These are phyloP conservation scores for Microplitis demolitor DNA, from an alignment of 1,140 invertebrate species.

Conservation along the genomic window DNA sequence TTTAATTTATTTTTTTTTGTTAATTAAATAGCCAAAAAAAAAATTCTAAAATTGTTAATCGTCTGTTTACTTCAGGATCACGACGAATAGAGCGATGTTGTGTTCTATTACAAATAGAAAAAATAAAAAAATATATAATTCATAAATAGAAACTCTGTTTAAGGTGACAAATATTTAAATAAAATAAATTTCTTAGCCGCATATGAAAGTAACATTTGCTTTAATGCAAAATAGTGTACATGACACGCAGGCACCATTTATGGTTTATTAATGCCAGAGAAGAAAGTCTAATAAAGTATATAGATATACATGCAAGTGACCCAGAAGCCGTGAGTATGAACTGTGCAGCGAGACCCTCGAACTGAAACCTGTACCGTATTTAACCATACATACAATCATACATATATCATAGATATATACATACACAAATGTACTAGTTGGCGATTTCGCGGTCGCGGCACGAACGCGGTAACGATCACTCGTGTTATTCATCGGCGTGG, in stretches of 20 bases:
- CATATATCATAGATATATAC: neutral
- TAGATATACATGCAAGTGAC: neutral
- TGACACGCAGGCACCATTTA: slow-evolving; percentile 5
- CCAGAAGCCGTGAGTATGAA: neutral
- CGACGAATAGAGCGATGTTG: too few species aligned
- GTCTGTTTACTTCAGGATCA: too few species aligned
- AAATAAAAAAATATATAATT: too few species aligned
- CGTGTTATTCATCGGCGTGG: slow-evolving; percentile 15
- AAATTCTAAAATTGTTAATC: too few species aligned
- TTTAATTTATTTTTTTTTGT: too few species aligned
- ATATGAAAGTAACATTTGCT: neutral
- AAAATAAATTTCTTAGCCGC: neutral
- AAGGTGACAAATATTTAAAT: too few species aligned
- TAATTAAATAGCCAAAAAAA: too few species aligned
- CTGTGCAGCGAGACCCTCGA: neutral
- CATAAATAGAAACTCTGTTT: too few species aligned
- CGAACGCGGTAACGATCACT: slow-evolving; percentile 16
- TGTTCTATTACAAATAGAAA: too few species aligned
- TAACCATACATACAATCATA: too few species aligned
- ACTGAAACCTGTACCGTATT: neutral
- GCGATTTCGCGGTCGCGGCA: slow-evolving; percentile 16
- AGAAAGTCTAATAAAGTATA: neutral
- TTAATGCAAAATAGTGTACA: neutral
- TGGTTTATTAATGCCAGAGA: slow-evolving; percentile 9
- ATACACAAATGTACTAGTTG: neutral